These are phyloP conservation scores for Apteryx owenii DNA, from an alignment of 2,113 vertebrate genomes.

Conservation along the genomic window DNA sequence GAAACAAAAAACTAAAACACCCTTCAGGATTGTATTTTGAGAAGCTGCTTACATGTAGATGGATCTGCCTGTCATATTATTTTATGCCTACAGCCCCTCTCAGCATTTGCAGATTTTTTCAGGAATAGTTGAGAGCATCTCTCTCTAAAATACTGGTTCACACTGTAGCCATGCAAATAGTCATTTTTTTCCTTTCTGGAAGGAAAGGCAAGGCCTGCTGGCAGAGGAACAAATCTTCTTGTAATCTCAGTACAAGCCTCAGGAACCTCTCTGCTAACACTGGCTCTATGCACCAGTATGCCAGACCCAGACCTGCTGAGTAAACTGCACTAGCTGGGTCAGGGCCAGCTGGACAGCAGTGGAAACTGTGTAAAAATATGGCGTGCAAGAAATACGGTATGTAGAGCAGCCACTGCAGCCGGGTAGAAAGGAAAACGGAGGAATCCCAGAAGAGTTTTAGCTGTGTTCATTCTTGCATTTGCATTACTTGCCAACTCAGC, in stretches of 20 bases:
- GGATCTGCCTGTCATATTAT: not conserved
- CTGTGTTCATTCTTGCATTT: not conserved
- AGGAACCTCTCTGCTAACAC: not conserved
- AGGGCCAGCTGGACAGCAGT: not conserved
- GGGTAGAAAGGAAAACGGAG: not conserved
- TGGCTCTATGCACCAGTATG: not conserved
- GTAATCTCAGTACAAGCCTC: not conserved
- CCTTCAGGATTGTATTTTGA: not conserved
- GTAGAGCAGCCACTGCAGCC: rapidly evolving
- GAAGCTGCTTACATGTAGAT: not conserved
- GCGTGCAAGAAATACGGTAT: not conserved
- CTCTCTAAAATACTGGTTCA: not conserved
- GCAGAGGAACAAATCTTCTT: not conserved
- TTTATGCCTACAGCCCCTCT: not conserved
- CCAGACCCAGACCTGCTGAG: not conserved
- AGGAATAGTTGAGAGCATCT: not conserved
- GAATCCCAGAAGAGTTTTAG: not conserved
- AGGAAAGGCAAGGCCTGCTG: not conserved
- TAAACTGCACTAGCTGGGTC: not conserved
- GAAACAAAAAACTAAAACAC: not conserved
- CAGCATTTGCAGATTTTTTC: not conserved
- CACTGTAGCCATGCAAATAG: not conserved
- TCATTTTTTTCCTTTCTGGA: not conserved
- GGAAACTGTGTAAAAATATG: not conserved
- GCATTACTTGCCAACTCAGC: not conserved